phyloP scores from a whole-genome alignment of 2,888 invertebrate species.

The Apotomis turbidana region DNA sequence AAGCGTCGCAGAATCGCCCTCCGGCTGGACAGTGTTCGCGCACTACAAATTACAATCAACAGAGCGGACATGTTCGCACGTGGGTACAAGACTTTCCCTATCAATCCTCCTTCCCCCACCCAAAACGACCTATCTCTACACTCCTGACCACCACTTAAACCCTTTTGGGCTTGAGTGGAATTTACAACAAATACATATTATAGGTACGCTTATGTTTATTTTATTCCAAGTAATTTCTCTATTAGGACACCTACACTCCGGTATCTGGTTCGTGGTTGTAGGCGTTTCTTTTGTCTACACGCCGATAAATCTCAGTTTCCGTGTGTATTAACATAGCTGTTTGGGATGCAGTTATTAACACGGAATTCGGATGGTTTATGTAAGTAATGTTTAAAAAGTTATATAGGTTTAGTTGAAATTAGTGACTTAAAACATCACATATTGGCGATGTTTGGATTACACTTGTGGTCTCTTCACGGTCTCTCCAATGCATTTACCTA shows the following conservation, averaged over 20 bases:
- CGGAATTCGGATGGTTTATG: neutral
- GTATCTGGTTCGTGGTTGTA: slow-evolving; percentile 37
- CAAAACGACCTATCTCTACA: slow-evolving; percentile 16
- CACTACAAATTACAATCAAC: slow-evolving; percentile 84
- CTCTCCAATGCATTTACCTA: too few relatives aligned
- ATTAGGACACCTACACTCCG: slow-evolving; percentile 63
- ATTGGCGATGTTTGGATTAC: too few relatives aligned
- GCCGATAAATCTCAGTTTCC: slow-evolving; percentile 39
- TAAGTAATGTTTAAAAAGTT: neutral
- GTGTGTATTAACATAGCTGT: slow-evolving; percentile 36
- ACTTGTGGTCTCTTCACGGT: too few relatives aligned
- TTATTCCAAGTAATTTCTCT: slow-evolving; percentile 80
- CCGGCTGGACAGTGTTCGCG: slow-evolving; percentile 66
- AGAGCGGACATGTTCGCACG: slow-evolving; percentile 77
- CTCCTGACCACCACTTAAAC: neutral
- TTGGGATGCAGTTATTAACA: slow-evolving; percentile 39
- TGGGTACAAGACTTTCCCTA: slow-evolving; percentile 72
- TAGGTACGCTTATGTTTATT: slow-evolving; percentile 67
- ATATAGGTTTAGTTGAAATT: neutral
- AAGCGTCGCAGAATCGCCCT: slow-evolving; percentile 61
- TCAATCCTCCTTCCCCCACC: slow-evolving; percentile 56
- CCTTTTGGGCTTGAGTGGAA: neutral
- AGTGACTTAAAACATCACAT: too few relatives aligned
- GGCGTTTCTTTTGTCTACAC: slow-evolving; percentile 41
- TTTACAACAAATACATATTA: slow-evolving; percentile 55